phyloP scores from a whole-genome alignment of 2,888 invertebrate species.

The Papilio gigon region DNA sequence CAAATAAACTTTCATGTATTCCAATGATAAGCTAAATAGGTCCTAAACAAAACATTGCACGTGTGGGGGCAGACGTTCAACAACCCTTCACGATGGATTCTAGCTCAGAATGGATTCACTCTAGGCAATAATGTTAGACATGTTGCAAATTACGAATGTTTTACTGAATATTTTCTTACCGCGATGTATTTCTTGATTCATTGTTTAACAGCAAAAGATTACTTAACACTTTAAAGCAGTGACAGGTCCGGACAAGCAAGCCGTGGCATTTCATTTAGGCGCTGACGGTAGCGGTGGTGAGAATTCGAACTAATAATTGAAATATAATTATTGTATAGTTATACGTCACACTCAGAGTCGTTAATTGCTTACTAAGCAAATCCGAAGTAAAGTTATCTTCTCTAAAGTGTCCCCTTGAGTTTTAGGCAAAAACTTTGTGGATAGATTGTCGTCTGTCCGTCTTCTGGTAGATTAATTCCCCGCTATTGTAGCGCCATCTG shows the following conservation, averaged over 20 bases:
- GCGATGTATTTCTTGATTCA: no score
- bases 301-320: no score
- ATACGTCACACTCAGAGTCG: no score
- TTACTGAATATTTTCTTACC: no score
- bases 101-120: background rate
- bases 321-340: no score
- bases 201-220: no score
- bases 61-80: conserved; percentile 14
- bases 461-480: conserved; percentile 12
- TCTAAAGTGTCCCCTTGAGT: background rate
- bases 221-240: no score
- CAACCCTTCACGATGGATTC: background rate
- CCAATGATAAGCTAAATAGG: background rate
- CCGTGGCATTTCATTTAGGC: no score
- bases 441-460: background rate
- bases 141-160: no score
- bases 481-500: conserved; percentile 33
- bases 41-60: conserved; percentile 1
- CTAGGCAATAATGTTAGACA: background rate
- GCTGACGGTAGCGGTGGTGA: no score
- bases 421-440: background rate
- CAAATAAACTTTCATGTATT: background rate
- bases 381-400: background rate
- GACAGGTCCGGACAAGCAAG: no score
- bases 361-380: no score